Evolutionary conservation across 2,888 invertebrate species (phyloP).

Genomic region (Drosophila glabriapex): DNA sequence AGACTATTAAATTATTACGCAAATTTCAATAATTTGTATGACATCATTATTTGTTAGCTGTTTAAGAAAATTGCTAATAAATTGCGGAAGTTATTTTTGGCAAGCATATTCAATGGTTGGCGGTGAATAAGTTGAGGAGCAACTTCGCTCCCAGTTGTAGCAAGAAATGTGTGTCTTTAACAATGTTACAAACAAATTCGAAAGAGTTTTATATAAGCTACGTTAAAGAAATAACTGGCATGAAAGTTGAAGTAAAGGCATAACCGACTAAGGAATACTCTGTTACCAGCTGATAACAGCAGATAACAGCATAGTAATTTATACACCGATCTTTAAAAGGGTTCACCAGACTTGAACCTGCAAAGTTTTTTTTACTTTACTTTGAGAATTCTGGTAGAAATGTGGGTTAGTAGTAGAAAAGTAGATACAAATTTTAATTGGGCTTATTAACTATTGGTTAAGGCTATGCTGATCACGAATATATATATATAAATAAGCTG

Average conservation of each 20-base stretch:
- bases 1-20: neutral
- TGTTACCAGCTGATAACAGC: neutral
- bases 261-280: neutral
- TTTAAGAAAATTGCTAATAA: neutral
- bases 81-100: neutral
- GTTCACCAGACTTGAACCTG: too few species aligned
- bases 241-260: neutral
- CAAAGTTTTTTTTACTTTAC: neutral
- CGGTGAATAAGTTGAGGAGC: neutral
- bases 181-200: neutral
- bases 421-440: neutral
- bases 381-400: neutral
- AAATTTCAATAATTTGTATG: neutral
- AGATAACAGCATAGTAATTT: too few species aligned
- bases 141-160: neutral
- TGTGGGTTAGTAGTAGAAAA: neutral
- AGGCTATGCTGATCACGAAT: neutral
- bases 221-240: neutral
- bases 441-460: neutral
- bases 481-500: neutral
- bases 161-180: neutral
- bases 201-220: neutral
- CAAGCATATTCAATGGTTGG: neutral
- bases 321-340: neutral
- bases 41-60: neutral